Percentiles rank a stretch among this genome's conserved stretches.
Conservation (phyloP, 2,113 vertebrate species). For the Irena cyanogastra region DNA sequence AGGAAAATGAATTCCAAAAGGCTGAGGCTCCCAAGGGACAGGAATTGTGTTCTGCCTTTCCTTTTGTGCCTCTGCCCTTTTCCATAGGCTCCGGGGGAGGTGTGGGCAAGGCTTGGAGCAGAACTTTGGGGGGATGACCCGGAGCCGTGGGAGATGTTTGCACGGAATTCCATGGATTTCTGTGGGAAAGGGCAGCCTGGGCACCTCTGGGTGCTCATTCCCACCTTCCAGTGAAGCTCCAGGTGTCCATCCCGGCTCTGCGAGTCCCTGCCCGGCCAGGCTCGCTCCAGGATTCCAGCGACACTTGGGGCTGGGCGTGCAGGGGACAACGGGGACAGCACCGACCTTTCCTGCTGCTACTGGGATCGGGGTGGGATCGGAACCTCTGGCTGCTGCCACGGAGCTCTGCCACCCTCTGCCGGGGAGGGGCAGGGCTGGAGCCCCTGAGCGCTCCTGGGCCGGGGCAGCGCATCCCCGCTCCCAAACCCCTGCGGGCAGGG, state of each 20-base stretch:
- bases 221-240: not conserved
- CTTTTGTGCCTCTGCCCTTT: not conserved
- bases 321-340: rapidly evolving
- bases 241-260: not conserved
- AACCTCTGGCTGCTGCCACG: not conserved
- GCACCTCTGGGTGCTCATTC: not conserved
- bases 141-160: not conserved
- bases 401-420: not conserved
- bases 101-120: not conserved
- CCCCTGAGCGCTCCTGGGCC: not conserved
- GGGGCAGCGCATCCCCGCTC: no score
- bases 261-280: rapidly evolving
- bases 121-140: not conserved
- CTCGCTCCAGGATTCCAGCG: not conserved
- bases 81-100: not conserved
- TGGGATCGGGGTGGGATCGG: not conserved
- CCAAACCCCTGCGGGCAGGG: no score
- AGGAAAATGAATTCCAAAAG: not conserved
- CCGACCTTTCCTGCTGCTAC: not conserved
- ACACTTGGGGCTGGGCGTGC: rapidly evolving
- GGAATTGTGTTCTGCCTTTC: not conserved
- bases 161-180: not conserved
- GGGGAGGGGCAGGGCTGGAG: not conserved
- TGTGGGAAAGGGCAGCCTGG: not conserved
- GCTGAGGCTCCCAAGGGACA: not conserved